These are phyloP conservation scores for Opisthocomus hoazin DNA, from an alignment of 2,113 vertebrate species.

Conservation along the genomic window DNA sequence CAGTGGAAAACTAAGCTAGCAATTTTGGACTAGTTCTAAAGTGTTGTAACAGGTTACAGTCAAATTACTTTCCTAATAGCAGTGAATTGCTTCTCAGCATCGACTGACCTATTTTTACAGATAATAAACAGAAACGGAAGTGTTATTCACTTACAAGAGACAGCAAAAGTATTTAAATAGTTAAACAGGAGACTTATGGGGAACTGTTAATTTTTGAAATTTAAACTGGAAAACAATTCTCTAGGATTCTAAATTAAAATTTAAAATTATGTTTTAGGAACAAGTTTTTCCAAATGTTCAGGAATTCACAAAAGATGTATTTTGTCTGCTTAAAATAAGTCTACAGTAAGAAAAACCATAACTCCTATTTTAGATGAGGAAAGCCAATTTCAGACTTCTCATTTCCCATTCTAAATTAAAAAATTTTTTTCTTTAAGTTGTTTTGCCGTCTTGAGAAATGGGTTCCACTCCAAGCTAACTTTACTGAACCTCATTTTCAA, in stretches of 20 bases:
- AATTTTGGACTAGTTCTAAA: background rate
- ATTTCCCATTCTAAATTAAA: background rate
- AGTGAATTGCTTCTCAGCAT: background rate
- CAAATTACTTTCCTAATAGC: background rate
- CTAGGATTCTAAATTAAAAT: background rate
- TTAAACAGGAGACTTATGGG: background rate
- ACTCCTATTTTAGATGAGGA: background rate
- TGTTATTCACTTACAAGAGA: background rate
- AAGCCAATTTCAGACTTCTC: background rate
- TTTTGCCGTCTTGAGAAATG: background rate
- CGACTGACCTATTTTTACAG: background rate
- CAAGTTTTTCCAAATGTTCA: background rate
- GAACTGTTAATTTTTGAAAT: background rate
- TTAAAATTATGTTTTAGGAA: background rate
- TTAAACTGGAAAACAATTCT: background rate
- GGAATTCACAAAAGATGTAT: background rate
- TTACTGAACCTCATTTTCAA: background rate
- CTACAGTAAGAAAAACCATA: background rate
- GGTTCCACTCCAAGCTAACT: background rate
- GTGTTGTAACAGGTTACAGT: background rate
- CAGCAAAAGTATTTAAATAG: background rate
- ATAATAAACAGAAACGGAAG: background rate
- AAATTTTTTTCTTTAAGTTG: background rate
- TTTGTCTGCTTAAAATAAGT: background rate
- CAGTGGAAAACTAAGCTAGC: background rate